These are phyloP conservation scores for Hemicrepidius hirtus DNA, from an alignment of 2,888 invertebrate genomes.

Conservation along the genomic window DNA sequence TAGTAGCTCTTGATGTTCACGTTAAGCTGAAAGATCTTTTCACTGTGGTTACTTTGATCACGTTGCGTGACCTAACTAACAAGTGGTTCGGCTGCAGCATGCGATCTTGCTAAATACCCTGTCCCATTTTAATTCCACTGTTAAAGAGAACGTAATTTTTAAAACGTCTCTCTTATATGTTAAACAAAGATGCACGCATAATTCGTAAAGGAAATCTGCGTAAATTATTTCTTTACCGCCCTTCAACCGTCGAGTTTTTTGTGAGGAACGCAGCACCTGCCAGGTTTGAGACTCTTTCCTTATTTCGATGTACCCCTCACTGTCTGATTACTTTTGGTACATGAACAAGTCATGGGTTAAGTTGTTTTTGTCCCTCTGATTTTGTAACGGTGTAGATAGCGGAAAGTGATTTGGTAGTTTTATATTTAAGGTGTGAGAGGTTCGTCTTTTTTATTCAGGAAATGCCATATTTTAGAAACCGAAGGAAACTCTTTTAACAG, in stretches of 20 bases:
- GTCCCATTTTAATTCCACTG: constrained; percentile 37
- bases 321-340: constrained; percentile 32
- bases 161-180: background rate
- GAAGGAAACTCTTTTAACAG: too few relatives aligned
- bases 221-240: constrained; percentile 16
- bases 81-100: constrained; percentile 48
- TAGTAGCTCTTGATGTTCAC: constrained; percentile 33
- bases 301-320: constrained; percentile 23
- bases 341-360: constrained; percentile 29
- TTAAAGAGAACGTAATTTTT: background rate
- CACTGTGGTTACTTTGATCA: constrained; percentile 48
- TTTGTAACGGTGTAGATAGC: too few relatives aligned
- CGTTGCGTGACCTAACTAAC: constrained; percentile 50
- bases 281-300: constrained; percentile 21
- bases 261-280: constrained; percentile 33
- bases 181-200: constrained; percentile 1
- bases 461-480: too few relatives aligned
- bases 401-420: too few relatives aligned
- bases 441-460: too few relatives aligned
- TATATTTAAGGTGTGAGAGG: too few relatives aligned
- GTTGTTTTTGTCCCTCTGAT: too few relatives aligned
- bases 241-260: constrained; percentile 31
- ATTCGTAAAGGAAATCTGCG: constrained; percentile 7
- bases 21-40: constrained; percentile 37
- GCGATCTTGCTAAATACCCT: constrained; percentile 48